phyloP scores from a whole-genome alignment of 2,888 invertebrate genomes.

The Noctua janthina region DNA sequence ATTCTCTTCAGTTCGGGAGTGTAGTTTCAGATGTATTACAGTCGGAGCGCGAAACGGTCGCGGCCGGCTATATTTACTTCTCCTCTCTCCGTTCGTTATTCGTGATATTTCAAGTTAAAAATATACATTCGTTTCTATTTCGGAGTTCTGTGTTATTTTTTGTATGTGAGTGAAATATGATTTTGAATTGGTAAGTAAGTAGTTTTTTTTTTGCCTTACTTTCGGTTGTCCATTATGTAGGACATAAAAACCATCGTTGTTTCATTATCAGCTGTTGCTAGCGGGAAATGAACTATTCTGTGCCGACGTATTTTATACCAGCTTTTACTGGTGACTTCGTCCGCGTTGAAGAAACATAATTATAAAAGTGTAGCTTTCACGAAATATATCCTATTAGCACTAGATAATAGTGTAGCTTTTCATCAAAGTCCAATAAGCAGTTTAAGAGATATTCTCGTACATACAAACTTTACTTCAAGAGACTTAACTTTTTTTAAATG shows the following conservation, averaged over 20 bases:
- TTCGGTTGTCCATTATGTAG: background rate
- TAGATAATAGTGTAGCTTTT: background rate
- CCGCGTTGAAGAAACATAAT: background rate
- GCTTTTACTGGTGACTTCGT: background rate
- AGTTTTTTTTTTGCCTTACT: constrained; percentile 59
- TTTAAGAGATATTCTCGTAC: background rate
- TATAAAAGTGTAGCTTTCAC: background rate
- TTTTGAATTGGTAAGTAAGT: constrained; percentile 86
- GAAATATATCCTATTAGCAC: background rate
- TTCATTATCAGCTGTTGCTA: constrained; percentile 11
- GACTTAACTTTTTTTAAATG: background rate
- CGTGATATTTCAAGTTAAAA: constrained; percentile 54
- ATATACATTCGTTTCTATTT: constrained; percentile 48
- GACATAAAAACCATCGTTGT: background rate
- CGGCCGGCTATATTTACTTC: constrained; percentile 63
- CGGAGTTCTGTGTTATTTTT: constrained; percentile 61
- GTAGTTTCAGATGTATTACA: constrained; percentile 72
- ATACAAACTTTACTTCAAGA: background rate
- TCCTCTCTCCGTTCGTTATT: constrained; percentile 10
- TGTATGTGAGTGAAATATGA: constrained; percentile 78
- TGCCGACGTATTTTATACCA: background rate
- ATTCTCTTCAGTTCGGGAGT: constrained; percentile 80
- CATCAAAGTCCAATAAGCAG: background rate
- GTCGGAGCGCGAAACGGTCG: constrained; percentile 74
- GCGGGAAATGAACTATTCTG: background rate